Percentiles rank a stretch among this genome's conserved stretches.
Evolutionary conservation across 1,140 invertebrate species (phyloP).

Genomic region (Leptonema lineaticorne): DNA sequence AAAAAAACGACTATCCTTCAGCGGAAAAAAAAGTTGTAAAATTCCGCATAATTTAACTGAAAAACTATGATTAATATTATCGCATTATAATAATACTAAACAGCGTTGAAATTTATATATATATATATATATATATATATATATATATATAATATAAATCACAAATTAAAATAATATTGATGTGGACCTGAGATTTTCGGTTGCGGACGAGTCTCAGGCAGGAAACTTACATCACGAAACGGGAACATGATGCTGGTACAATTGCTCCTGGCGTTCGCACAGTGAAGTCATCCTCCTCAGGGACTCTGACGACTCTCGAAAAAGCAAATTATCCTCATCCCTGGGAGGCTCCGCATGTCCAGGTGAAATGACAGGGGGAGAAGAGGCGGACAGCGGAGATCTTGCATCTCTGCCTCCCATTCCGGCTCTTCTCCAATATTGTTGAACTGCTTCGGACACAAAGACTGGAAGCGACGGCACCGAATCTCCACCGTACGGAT

Average conservation of each 20-base stretch:
- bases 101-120: too few relatives aligned
- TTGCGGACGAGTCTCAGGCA: slow-evolving; percentile 31
- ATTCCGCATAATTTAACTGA: too few relatives aligned
- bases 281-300: slow-evolving; percentile 57
- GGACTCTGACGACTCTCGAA: slow-evolving; percentile 54
- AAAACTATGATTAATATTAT: too few relatives aligned
- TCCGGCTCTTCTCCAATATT: slow-evolving; percentile 50
- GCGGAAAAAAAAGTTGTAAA: background rate
- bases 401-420: slow-evolving; percentile 50
- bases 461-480: slow-evolving; percentile 50
- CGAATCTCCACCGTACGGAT: slow-evolving; percentile 48
- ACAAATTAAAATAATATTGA: slow-evolving; percentile 18
- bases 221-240: slow-evolving; percentile 53
- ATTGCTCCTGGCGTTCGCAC: slow-evolving; percentile 55
- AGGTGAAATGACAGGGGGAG: slow-evolving; percentile 53
- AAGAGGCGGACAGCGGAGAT: slow-evolving; percentile 54
- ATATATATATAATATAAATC: slow-evolving; percentile 10
- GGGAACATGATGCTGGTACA: slow-evolving; percentile 57
- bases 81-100: too few relatives aligned
- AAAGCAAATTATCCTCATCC: slow-evolving; percentile 55
- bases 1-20: too few relatives aligned
- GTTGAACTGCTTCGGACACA: slow-evolving; percentile 55
- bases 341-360: slow-evolving; percentile 50
- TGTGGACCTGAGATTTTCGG: slow-evolving; percentile 4
- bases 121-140: too few relatives aligned